Base-by-base conservation (phyloP, 1,140 invertebrate genomes). In the Cherax quadricarinatus region DNA sequence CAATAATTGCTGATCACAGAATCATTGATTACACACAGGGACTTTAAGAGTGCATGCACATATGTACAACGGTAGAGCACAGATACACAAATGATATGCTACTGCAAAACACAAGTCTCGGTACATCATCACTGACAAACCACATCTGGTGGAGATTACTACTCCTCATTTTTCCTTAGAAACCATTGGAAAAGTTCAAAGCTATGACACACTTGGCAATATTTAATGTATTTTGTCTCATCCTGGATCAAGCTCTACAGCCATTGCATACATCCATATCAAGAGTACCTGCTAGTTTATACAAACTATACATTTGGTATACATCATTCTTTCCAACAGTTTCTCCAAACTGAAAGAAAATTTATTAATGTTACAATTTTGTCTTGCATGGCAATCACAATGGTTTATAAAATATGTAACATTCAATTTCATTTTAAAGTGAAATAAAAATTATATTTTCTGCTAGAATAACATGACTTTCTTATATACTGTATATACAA, bases 251-350 rank as follows among this genome's bases (percentile, higher is more conserved):
- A 48, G 41, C 70, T 7, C 53, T 84, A 24, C 18, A 62, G 12
- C 24, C 51, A 24, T 51, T 84, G 24, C 60, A 85, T 41, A 70
- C 60, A 85, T 66, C 24, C 83, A 85, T 49, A 85, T 30, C 62
- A 16, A 85, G 60, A 70, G 83, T 85, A 85, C 62, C 62, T n/a
- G 70, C 83, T 62, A 70, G 60, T 85, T 85, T 85, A 85, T 85
- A 85, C 83, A 85, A 16, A 85, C 70, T 85, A 70, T 85, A 85
- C 83, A 85, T 30, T 66, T 85, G 70, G 70, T 85, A 53, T 85
- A 85, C 83, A 85, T 85, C 70, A 85, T 70, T 66, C 41, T 85
- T 66, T 85, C 83, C 62, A 30, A 49, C 21, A 85, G 62, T 85
- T 70, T 70, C 53, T 70, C 62, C 62, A 70, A 75, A 75, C 21